Evolutionary conservation across 2,888 invertebrate species (phyloP), one percentile per base, ranked within the genome.

Genomic region (Catocala sponsa): DNA sequence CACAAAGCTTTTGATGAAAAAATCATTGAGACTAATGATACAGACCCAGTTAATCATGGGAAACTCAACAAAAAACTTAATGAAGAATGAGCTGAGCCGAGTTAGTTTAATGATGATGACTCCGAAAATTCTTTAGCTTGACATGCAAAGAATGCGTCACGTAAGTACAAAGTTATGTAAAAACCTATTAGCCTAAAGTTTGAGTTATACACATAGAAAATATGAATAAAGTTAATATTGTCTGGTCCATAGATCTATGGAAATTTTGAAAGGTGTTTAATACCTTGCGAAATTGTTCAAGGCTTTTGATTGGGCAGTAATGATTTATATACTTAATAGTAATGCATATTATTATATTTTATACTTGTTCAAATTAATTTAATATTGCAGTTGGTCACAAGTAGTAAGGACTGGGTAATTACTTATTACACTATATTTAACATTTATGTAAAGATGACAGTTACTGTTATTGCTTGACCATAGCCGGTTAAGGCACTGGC

Each of bases 41-140:
- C 53, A 64, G 44, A 63, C 57, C 56, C 55, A 72, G 68, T 76
- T 77, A 80, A 81, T 70, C 73, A 76, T 76, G 75, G 65, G 78
- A 78, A 73, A 73, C 79, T 74, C 64, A 70, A 84, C 78, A 85
- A 86, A 85, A 85, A 84, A 78, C 15, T 55, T 76, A 79, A 80
- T 80, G 78, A 84, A 80, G 77, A 80, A 79, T 74, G 78, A 71
- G 77, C 78, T 67, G 74, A 77, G 66, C 53, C 75, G 72, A 76
- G 78, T 74, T 70, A 68, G 76, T 80, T 82, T 88, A 87, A 91
- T 89, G 89, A 86, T 91, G 87, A 91, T 91, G 87, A 87, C 83
- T 82, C 63, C 72, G 64, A 77, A 83, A 78, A 86, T 85, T 88
- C 85, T 82, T 83, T 69, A 60, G 73, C 76, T 77, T 81, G 85